phyloP scores from a whole-genome alignment of 2,888 invertebrate genomes.

The Eubasilissa splendida region DNA sequence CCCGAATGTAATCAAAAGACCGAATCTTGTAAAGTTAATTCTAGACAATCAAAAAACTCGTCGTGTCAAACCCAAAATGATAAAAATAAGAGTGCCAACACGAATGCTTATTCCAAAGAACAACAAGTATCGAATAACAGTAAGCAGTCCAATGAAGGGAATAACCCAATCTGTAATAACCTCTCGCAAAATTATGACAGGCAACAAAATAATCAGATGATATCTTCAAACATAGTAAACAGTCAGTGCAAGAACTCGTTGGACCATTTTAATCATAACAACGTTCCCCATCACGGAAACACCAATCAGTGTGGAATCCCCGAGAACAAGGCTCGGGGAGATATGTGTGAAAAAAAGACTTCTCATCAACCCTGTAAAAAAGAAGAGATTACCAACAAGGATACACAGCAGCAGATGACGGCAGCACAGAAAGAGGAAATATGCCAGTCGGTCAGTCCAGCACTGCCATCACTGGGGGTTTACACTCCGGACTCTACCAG shows the following conservation, averaged over 20 bases:
- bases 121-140: constrained; percentile 64
- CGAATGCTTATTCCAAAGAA: constrained; percentile 60
- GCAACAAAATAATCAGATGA: constrained; percentile 59
- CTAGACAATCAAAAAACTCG: constrained; percentile 69
- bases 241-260: constrained; percentile 60
- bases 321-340: constrained; percentile 62
- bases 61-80: constrained; percentile 71
- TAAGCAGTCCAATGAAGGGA: constrained; percentile 64
- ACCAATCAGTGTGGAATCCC: constrained; percentile 58
- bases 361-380: constrained; percentile 67
- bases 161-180: constrained; percentile 66
- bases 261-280: constrained; percentile 53
- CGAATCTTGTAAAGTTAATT: constrained; percentile 65
- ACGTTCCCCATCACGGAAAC: constrained; percentile 65
- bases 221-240: constrained; percentile 67
- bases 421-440: constrained; percentile 65
- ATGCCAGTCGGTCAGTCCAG: constrained; percentile 71
- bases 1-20: constrained; percentile 68
- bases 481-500: constrained; percentile 90
- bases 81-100: constrained; percentile 62
- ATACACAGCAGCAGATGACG: constrained; percentile 44
- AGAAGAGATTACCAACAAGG: constrained; percentile 67
- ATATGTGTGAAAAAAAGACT: constrained; percentile 68
- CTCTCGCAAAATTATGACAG: constrained; percentile 63
- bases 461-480: constrained; percentile 86